A percentile compares a stretch with the other conserved stretches of the same genome.
phyloP scores from a whole-genome alignment of 2,797 vertebrate species.

The Anguilla marmorata region DNA sequence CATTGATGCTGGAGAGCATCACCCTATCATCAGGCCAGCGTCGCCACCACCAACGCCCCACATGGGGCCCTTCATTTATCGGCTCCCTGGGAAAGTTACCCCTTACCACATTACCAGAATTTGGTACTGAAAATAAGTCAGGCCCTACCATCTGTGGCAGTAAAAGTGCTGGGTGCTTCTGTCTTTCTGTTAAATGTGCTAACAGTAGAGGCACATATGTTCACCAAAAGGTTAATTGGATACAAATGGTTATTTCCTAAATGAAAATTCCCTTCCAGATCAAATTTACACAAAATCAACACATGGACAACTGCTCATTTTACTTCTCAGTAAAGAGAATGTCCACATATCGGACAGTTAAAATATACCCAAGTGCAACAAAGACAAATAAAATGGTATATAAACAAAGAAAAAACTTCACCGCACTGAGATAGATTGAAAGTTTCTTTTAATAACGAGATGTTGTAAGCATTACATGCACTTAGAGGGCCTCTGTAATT shows the following conservation, averaged over 20 bases:
- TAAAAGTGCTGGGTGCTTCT: neutral
- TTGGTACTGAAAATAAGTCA: neutral
- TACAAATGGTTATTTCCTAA: neutral
- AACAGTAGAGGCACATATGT: neutral
- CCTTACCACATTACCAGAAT: neutral
- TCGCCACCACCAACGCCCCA: neutral
- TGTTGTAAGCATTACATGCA: neutral
- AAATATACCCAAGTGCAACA: neutral
- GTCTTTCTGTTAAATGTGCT: neutral
- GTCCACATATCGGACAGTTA: neutral
- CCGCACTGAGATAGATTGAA: neutral
- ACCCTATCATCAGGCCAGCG: neutral
- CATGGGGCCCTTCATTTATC: neutral
- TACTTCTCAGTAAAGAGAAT: neutral
- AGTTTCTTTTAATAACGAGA: neutral
- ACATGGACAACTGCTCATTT: neutral
- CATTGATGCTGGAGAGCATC: neutral
- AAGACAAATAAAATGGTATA: neutral
- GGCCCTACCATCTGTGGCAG: slow-evolving; percentile 5
- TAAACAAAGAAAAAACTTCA: neutral
- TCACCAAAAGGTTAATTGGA: neutral
- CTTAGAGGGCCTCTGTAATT: neutral
- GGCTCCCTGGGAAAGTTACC: neutral
- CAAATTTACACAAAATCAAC: neutral
- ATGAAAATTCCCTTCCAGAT: neutral